Base-by-base conservation (phyloP, 1,140 invertebrate genomes). In the Drosophila bipectinata region DNA sequence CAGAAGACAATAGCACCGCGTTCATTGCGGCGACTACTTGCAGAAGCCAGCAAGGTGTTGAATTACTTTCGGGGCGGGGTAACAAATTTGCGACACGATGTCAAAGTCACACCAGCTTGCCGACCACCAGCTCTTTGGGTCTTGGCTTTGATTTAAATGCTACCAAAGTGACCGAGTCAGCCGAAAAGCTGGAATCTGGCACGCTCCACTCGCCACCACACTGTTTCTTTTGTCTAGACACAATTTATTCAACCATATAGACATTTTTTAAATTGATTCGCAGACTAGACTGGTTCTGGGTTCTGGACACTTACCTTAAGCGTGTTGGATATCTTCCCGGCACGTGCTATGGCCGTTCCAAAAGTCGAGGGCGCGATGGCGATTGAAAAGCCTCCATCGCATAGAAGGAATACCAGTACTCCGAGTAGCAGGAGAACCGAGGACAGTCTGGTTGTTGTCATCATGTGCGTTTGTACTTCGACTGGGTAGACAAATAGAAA, bases 351-450 rank as follows among this genome's bases (percentile, higher is more conserved):
- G 8, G 93, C 93, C 44, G 93, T 93, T 7, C 94, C 93, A 37
- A 94, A 92, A 4, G 94, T 93, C 0, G 93, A 93, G 3, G 94
- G 94, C 26, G 93, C 93, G 44, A 94, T 91, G 9, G 93, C 93
- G 49, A 92, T 87, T 15, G 89, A 67, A 9, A 60, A 44, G 56
- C 69, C 37, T 41, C 77, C 58, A 52, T 76, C 61, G 56, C 79
- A 80, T 47, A 77, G 30, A 14, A 84, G 56, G n/a, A 88, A 24
- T 9, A 83, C 1, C 7, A 56, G 56, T 44, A 69, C 14, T 12
- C 54, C 61, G 4, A 78, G 68, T 30, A 73, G 67, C 21, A 73
- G 52, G 21, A 87, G 56, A 30, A 63, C 30, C 28, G 64, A 34
- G 37, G 74, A 52, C 51, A 56, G 72, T 71, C 83, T 75, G 53